Evolutionary conservation across 2,888 invertebrate genomes (phyloP).

Genomic region (Oxytorus armatus): DNA sequence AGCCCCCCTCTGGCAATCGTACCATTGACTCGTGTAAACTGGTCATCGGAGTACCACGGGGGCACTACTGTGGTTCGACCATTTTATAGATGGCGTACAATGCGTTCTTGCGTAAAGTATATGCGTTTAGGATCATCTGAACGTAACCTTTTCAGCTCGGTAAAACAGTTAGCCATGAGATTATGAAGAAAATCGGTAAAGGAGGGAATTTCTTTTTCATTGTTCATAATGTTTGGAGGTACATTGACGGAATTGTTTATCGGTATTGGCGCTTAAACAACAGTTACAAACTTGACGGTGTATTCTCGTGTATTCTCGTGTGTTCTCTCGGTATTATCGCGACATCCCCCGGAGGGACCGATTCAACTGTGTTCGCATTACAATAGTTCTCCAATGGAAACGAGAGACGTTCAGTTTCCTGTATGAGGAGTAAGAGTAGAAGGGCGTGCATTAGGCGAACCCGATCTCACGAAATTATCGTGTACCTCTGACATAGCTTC

Average conservation of each 20-base stretch:
- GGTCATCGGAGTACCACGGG: conserved; percentile 32
- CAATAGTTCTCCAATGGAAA: conserved; percentile 16
- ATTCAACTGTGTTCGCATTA: not conserved
- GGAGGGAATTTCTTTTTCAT: too few relatives aligned
- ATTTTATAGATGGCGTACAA: not conserved
- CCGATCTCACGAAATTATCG: conserved; percentile 58
- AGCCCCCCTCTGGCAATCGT: conserved; percentile 47
- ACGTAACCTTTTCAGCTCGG: too few relatives aligned
- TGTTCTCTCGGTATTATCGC: not conserved
- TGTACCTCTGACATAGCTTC: conserved; percentile 24
- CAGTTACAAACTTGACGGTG: not conserved
- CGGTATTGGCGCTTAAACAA: too few relatives aligned
- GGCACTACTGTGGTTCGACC: conserved; percentile 13
- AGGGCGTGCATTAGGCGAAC: conserved; percentile 39
- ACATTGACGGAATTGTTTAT: not conserved
- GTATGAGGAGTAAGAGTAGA: not conserved
- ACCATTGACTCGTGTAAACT: conserved; percentile 56
- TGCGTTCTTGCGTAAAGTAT: conserved; percentile 2
- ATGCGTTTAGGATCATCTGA: not conserved
- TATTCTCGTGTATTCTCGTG: conserved; percentile 6
- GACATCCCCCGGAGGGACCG: not conserved
- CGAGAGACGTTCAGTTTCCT: conserved; percentile 4
- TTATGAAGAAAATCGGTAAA: too few relatives aligned
- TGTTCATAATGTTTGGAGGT: too few relatives aligned
- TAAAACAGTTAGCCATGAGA: too few relatives aligned